These are phyloP conservation scores for Apogon hyalosoma DNA, from an alignment of 2,797 vertebrate genomes.

Conservation along the genomic window DNA sequence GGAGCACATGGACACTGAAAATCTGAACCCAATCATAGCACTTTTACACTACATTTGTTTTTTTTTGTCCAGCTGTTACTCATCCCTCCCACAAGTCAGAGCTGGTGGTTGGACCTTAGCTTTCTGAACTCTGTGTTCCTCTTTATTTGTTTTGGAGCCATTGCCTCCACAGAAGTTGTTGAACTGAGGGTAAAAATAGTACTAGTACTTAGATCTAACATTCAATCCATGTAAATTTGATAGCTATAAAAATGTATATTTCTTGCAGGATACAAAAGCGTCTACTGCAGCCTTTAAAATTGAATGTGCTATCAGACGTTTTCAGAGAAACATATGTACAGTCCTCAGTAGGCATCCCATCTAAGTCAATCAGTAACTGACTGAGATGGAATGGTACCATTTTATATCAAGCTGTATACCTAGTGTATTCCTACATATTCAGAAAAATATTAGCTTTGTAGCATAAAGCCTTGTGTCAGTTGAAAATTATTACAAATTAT, in stretches of 20 bases:
- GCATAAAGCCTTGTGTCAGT: neutral
- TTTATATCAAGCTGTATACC: conserved; percentile 3
- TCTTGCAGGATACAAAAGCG: neutral
- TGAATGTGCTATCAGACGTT: conserved; percentile 13
- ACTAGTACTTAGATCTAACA: neutral
- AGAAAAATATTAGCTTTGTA: neutral
- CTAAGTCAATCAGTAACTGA: neutral
- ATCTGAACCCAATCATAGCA: neutral
- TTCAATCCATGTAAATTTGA: conserved; percentile 1
- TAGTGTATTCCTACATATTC: neutral
- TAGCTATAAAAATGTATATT: conserved; percentile 1
- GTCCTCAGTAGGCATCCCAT: too few relatives aligned
- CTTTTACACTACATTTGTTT: too few relatives aligned
- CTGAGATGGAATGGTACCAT: neutral
- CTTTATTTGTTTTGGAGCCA: neutral
- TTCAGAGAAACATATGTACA: conserved; percentile 1
- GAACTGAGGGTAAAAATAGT: neutral
- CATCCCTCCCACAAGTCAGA: too few relatives aligned
- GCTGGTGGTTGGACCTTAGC: neutral
- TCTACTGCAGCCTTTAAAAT: conserved; percentile 2
- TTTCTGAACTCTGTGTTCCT: neutral
- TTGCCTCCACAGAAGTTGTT: neutral
- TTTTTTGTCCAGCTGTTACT: too few relatives aligned
- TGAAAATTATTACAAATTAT: too few relatives aligned
- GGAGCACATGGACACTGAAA: conserved; percentile 4